A percentile compares a stretch with the other conserved stretches of the same genome.
Conservation (phyloP, 2,888 invertebrate genomes). For the Nasonovia ribisnigri region DNA sequence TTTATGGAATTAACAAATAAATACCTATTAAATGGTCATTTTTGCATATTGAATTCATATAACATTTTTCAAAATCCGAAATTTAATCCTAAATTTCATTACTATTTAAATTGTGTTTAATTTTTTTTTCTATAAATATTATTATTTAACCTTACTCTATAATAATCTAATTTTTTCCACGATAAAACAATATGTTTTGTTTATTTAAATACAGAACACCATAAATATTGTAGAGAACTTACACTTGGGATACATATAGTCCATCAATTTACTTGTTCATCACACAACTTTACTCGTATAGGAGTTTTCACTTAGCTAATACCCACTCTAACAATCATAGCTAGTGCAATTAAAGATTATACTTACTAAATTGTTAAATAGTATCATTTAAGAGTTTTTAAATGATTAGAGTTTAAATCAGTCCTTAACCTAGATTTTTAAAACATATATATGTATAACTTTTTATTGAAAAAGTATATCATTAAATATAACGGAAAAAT, state of each 20-base stretch:
- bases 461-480: background rate
- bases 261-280: background rate
- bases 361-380: background rate
- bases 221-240: background rate
- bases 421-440: conserved; percentile 9
- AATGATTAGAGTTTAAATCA: conserved; percentile 21
- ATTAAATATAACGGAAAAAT: background rate
- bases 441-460: background rate
- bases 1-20: background rate
- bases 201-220: background rate
- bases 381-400: background rate
- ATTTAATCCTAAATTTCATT: background rate
- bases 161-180: background rate
- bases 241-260: background rate
- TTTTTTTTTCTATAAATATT: background rate
- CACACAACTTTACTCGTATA: conserved; percentile 1
- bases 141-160: background rate
- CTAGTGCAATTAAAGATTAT: background rate
- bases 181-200: background rate
- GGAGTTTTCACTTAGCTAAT: conserved; percentile 16
- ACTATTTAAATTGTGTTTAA: background rate
- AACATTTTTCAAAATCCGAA: background rate
- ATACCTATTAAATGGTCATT: background rate
- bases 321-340: background rate
- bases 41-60: background rate